phyloP scores from a whole-genome alignment of 2,888 invertebrate species.

The Embidobia sp. region DNA sequence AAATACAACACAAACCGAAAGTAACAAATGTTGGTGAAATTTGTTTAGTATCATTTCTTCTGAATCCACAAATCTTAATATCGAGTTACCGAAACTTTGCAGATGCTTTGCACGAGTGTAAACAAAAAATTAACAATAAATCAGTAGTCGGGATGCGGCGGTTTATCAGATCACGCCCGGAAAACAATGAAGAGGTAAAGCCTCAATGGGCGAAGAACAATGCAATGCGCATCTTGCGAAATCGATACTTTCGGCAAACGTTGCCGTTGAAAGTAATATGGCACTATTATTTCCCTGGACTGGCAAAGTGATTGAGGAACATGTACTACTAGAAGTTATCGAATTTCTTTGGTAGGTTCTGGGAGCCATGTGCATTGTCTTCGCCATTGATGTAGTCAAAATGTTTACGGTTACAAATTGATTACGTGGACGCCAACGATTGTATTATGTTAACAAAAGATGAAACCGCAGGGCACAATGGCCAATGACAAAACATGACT shows the following conservation, averaged over 20 bases:
- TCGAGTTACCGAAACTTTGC: conserved; percentile 56
- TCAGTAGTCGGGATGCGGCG: conserved; percentile 13
- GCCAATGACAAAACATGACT: conserved; percentile 29
- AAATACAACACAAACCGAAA: too few relatives aligned
- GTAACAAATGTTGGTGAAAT: conserved; percentile 11
- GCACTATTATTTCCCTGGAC: conserved; percentile 38
- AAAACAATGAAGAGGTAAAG: conserved; percentile 46
- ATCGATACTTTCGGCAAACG: conserved; percentile 61
- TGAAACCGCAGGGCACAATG: conserved; percentile 48
- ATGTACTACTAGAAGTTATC: conserved; percentile 53
- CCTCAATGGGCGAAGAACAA: conserved; percentile 44
- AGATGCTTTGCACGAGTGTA: conserved; percentile 61
- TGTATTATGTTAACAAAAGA: conserved; percentile 42
- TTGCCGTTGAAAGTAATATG: conserved; percentile 59
- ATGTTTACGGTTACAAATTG: conserved; percentile 59
- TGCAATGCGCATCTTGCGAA: conserved; percentile 48
- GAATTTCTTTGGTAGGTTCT: conserved; percentile 40
- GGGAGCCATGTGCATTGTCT: conserved; percentile 41
- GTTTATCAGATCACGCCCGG: conserved; percentile 48
- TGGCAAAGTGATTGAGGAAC: conserved; percentile 51
- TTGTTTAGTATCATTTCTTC: conserved; percentile 41
- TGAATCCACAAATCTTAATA: conserved; percentile 33
- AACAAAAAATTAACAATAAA: conserved; percentile 63
- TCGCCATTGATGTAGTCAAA: conserved; percentile 40
- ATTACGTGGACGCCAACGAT: conserved; percentile 46